Conservation (phyloP, 2,888 invertebrate species). For the Orthonevra nobilis region DNA sequence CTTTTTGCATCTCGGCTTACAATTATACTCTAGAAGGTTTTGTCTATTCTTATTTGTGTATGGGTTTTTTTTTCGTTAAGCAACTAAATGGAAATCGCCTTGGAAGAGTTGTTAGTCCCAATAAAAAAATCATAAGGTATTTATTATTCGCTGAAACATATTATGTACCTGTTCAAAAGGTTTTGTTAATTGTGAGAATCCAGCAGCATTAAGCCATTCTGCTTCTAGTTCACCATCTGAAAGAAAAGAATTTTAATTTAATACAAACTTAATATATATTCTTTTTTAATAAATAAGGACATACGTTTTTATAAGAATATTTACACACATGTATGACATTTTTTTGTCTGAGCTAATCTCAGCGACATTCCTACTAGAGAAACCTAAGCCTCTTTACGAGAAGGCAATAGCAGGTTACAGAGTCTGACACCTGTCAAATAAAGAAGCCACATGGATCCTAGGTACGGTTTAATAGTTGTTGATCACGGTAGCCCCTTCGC, state of each 20-base stretch:
- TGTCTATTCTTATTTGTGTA: background rate
- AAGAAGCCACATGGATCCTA: too few species aligned
- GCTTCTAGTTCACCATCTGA: slow-evolving; percentile 82
- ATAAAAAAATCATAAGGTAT: too few species aligned
- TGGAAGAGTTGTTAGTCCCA: too few species aligned
- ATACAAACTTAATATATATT: background rate
- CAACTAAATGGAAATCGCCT: background rate
- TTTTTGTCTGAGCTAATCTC: too few species aligned
- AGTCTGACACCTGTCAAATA: too few species aligned
- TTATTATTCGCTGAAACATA: background rate
- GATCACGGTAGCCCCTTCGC: too few species aligned
- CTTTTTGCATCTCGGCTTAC: slow-evolving; percentile 2
- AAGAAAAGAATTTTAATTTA: slow-evolving; percentile 71
- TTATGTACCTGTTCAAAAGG: slow-evolving; percentile 80
- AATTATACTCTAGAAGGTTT: background rate
- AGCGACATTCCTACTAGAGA: too few species aligned
- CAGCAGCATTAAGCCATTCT: slow-evolving; percentile 82
- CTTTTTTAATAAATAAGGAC: background rate
- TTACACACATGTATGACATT: too few species aligned
- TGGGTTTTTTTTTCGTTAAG: background rate
- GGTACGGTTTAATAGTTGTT: too few species aligned
- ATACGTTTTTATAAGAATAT: too few species aligned
- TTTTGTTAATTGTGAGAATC: slow-evolving; percentile 81
- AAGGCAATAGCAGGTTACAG: too few species aligned
- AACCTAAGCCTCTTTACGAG: too few species aligned